Evolutionary conservation across 2,888 invertebrate genomes (phyloP), one percentile per base, ranked within the genome.

Genomic region (Tetramorium bicarinatum): DNA sequence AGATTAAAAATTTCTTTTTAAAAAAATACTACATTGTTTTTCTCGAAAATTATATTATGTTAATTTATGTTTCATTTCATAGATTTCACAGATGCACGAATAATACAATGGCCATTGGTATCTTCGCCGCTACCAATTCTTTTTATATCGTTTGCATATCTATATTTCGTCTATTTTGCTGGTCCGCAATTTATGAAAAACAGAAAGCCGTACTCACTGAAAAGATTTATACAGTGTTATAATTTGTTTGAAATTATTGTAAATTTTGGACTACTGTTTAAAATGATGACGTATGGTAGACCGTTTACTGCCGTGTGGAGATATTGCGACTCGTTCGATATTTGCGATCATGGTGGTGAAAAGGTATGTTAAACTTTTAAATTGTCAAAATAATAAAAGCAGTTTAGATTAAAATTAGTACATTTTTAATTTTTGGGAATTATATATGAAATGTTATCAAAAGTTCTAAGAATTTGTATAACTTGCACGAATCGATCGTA

Each of bases 111-210:
- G 59, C 11, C 7, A 13, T 59, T 59, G 4, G 0, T 34, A n/a
- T 29, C 29, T 15, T 59, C 59, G 4, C 18, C 74, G 25, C n/a
- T 29, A 1, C 4, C 25, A 47, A 11, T 59, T 2, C 15, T 29
- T 41, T 74, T 18, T 34, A 18, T 74, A 61, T 41, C 21, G 15
- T 9, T 72, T 6, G 9, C 21, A 0, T 75, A 75, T 15, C 0
- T 61, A 6, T 49, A 15, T 21, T 0, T 34, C 29, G 34, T 62
- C 3, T 75, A 47, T 3, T 11, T 49, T 11, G 1, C 6, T 34
- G 61, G 47, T 4, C 75, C 75, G 6, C n/a, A 9, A 21, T 38
- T 75, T 38, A 75, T 75, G 75, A 75, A 62, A 25, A 18, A 75
- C 18, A 75, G 62, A 29, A 8, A 75, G 6, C 15, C 62, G 9